These are phyloP conservation scores for Gadus macrocephalus DNA, from an alignment of 2,113 vertebrate genomes.

Conservation along the genomic window DNA sequence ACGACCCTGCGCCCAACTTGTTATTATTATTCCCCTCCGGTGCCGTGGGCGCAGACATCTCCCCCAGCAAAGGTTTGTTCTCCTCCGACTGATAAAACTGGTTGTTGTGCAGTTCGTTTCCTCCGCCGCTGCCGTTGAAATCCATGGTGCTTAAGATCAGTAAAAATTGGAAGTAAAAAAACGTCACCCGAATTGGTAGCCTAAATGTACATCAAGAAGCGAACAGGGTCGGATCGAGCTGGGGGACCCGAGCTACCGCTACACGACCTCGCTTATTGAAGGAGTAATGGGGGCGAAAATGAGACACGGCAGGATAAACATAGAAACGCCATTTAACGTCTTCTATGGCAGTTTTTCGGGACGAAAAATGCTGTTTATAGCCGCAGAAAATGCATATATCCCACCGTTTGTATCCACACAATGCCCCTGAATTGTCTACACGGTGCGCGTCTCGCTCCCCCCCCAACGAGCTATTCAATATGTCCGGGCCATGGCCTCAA, in stretches of 20 bases:
- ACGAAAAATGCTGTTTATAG: constrained; percentile 10
- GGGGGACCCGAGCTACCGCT: constrained; percentile 37
- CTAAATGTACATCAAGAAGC: constrained; percentile 25
- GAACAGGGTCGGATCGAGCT: constrained; percentile 29
- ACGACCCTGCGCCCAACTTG: constrained; percentile 83
- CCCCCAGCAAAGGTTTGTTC: constrained; percentile 87
- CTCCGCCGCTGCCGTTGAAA: constrained; percentile 79
- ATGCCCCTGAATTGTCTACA: constrained; percentile 58
- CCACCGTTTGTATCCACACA: constrained; percentile 57
- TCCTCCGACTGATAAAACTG: constrained; percentile 86
- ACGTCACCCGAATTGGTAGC: constrained; percentile 10
- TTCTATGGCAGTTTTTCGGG: constrained; percentile 12
- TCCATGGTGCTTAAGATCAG: constrained; percentile 70
- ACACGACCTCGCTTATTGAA: constrained; percentile 50
- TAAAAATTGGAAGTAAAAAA: too few species aligned
- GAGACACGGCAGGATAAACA: constrained; percentile 28
- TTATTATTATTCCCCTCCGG: constrained; percentile 66
- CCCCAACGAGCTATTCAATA: constrained; percentile 60
- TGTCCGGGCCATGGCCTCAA: constrained; percentile 69
- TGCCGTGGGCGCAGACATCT: constrained; percentile 70
- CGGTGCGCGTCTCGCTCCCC: constrained; percentile 48
- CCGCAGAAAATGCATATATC: constrained; percentile 42
- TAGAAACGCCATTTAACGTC: constrained; percentile 35
- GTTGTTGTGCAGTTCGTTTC: constrained; percentile 79
- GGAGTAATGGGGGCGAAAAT: constrained; percentile 9